Conservation (phyloP, 2,888 invertebrate species). For the Acheta domesticus region DNA sequence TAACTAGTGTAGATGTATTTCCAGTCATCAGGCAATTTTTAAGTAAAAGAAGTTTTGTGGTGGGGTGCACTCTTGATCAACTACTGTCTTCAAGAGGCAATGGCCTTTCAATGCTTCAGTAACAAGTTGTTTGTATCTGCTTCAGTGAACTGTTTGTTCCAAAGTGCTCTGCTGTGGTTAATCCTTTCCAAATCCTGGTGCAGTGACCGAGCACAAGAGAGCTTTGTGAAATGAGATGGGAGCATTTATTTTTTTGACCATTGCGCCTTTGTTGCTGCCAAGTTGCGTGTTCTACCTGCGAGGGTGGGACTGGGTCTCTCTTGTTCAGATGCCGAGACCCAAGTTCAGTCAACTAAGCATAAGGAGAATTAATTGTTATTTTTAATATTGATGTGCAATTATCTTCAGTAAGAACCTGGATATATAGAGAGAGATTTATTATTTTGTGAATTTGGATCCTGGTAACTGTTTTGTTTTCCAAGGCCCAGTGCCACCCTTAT, state of each 20-base stretch:
- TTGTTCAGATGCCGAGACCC: not conserved
- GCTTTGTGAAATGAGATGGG: not conserved
- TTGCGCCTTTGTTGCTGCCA: not conserved
- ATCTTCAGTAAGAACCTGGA: not conserved
- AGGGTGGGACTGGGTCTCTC: not conserved
- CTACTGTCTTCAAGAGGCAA: no score
- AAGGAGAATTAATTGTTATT: not conserved
- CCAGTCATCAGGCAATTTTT: no score
- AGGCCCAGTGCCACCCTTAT: not conserved
- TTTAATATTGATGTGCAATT: slow-evolving; percentile 7
- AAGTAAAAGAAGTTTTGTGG: no score
- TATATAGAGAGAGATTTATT: no score
- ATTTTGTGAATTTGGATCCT: not conserved
- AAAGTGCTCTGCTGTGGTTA: not conserved
- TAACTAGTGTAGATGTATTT: no score
- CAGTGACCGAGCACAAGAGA: not conserved
- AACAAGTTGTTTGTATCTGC: not conserved
- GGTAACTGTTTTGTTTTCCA: not conserved
- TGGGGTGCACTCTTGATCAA: no score
- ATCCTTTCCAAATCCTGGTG: not conserved
- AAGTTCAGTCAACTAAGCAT: not conserved
- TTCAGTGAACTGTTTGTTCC: not conserved
- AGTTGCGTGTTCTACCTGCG: not conserved
- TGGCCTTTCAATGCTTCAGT: no score
- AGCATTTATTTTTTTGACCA: not conserved